phyloP scores from a whole-genome alignment of 2,888 invertebrate species.

The Rhagium mordax region DNA sequence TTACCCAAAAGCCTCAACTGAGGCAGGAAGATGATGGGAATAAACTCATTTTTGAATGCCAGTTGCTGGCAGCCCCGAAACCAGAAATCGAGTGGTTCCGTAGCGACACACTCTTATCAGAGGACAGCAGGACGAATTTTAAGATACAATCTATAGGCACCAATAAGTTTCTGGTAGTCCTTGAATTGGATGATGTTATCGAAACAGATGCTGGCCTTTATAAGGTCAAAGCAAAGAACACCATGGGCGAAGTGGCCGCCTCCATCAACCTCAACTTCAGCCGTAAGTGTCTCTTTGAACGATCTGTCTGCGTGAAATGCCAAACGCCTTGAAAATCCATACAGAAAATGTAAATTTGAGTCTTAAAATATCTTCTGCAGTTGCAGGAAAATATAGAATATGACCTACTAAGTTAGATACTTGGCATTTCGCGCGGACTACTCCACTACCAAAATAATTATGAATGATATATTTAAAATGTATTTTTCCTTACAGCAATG shows the following conservation, averaged over 20 bases:
- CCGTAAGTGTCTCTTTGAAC: conserved; percentile 82
- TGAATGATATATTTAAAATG: conserved; percentile 37
- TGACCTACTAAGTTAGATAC: conserved; percentile 19
- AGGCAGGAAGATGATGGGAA: conserved; percentile 97
- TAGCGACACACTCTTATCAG: conserved; percentile 87
- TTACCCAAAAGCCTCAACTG: conserved; percentile 97
- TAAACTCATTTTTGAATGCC: conserved; percentile 94
- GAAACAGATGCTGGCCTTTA: conserved; percentile 97
- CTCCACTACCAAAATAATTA: not conserved
- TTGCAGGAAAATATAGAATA: conserved; percentile 6
- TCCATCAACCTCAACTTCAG: conserved; percentile 98
- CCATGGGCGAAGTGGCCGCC: conserved; percentile 97
- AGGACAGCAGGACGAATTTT: conserved; percentile 89
- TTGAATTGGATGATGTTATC: conserved; percentile 96
- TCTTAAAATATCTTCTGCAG: conserved; percentile 7
- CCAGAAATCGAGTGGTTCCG: conserved; percentile 95
- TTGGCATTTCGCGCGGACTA: conserved; percentile 11
- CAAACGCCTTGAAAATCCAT: conserved; percentile 4
- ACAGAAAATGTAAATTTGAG: not conserved
- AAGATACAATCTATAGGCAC: conserved; percentile 89
- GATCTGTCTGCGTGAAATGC: conserved; percentile 1
- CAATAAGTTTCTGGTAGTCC: conserved; percentile 91
- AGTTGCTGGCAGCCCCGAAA: conserved; percentile 88
- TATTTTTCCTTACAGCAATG: conserved; percentile 83
- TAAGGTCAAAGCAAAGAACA: conserved; percentile 97